Base-by-base conservation (phyloP, 2,888 invertebrate genomes). In the Rotaria sp. region DNA sequence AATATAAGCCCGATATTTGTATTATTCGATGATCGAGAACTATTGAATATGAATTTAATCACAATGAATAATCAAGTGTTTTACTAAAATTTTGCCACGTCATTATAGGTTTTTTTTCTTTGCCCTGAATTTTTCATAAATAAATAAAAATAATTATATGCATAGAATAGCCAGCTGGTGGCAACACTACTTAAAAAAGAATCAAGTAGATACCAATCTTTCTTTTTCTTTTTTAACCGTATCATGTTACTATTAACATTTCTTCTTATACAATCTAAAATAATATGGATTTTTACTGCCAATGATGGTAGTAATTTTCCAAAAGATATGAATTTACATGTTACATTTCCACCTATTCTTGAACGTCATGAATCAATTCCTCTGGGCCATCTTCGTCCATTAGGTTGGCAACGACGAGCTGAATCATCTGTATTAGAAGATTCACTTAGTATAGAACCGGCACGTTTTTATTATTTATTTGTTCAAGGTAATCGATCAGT, bases 331-430 rank as follows among this genome's bases (percentile, higher is more conserved):
- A 85, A 86, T 85, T 35, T 84, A 45, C 75, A 85, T 80, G 59
- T 86, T 26, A 26, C 38, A 52, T 87, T 87, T 85, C 87, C 87
- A 41, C 87, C 87, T 35, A 85, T 87, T 41, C 24, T 87, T 10
- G 57, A 84, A 30, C 57, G 26, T 48, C 80, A 85, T 52, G 85
- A 87, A 30, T 80, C 59, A 1, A 85, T 87, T 35, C 67, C 87
- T 30, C 59, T 84, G 1, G 87, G 87, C 38, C 87, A 87, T 67
- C 67, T 87, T 45, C 84, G 87, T 41, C 87, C 87, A 84, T 30
- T 87, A n/a, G 91, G 91, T 8, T 90, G 88, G 88, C 91, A 91
- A 87, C 88, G 89, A 75, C 88, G 88, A 10, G 89, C 91, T 0
- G 89, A 90, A 35, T 90, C 89, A 0, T 88, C 88, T 35, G 88